Conservation (phyloP, 2,113 vertebrate species). For the Patagioenas fasciata region DNA sequence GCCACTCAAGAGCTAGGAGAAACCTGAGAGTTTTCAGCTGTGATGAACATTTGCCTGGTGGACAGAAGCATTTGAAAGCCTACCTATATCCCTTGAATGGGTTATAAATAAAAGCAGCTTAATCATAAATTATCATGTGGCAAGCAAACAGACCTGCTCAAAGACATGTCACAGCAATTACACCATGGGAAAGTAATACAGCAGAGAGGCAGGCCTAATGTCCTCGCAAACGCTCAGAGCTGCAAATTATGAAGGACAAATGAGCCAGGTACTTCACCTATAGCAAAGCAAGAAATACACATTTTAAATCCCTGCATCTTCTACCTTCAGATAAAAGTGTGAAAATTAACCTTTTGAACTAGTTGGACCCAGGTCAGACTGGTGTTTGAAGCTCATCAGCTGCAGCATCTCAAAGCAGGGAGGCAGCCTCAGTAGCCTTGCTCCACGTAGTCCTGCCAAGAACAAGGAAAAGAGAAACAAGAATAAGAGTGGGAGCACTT, state of each 20-base stretch:
- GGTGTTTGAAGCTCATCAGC: not conserved
- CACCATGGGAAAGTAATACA: rapidly evolving
- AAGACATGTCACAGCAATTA: not conserved
- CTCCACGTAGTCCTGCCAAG: not conserved
- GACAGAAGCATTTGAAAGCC: not conserved
- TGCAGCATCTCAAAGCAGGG: not conserved
- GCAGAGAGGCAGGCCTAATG: not conserved
- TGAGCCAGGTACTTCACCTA: not conserved
- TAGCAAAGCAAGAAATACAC: not conserved
- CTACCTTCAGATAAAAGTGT: not conserved
- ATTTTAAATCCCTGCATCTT: not conserved
- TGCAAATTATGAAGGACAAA: not conserved
- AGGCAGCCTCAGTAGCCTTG: not conserved
- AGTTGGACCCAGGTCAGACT: not conserved
- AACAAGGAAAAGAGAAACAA: rapidly evolving
- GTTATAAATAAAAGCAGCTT: not conserved
- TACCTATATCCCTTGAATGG: not conserved
- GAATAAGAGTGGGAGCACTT: not conserved
- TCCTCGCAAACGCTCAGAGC: not conserved
- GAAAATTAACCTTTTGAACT: not conserved
- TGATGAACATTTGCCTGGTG: rapidly evolving
- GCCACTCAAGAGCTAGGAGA: not conserved
- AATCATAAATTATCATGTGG: not conserved
- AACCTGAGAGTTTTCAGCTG: not conserved
- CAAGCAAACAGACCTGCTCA: not conserved